Conservation (phyloP, 2,113 vertebrate species). For the Labeo catla region DNA sequence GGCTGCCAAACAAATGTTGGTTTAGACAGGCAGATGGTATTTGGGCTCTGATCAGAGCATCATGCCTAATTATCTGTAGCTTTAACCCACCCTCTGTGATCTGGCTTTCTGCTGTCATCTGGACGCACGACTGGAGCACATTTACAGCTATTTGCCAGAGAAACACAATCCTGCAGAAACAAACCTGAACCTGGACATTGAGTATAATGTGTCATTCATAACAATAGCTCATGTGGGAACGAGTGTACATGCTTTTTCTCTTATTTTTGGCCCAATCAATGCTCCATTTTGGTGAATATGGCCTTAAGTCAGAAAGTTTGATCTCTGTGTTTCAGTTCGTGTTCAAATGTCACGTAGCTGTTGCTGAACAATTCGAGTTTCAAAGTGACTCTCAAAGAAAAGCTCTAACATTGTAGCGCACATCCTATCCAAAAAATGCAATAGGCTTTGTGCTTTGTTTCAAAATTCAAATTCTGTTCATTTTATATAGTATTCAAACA, state of each 20-base stretch:
- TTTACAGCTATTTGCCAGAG: constrained; percentile 9
- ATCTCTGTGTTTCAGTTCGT: neutral
- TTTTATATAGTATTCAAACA: too few species aligned
- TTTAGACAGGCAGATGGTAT: constrained; percentile 62
- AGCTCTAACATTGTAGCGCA: neutral
- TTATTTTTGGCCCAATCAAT: neutral
- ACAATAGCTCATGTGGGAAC: neutral
- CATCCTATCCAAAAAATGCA: too few species aligned
- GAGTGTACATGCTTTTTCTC: neutral
- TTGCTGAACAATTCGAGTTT: neutral
- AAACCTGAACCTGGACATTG: neutral
- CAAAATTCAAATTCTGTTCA: too few species aligned
- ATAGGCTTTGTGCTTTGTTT: too few species aligned
- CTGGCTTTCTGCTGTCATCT: constrained; percentile 26
- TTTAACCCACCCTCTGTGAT: constrained; percentile 39
- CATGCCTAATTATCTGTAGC: constrained; percentile 60
- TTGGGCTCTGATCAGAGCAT: constrained; percentile 58
- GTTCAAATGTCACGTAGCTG: neutral
- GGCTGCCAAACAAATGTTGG: constrained; percentile 60
- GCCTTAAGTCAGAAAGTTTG: neutral
- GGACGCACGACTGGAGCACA: constrained; percentile 11
- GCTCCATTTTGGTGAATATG: neutral
- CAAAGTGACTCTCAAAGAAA: neutral
- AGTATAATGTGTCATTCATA: neutral
- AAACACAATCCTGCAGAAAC: constrained; percentile 26